These are phyloP conservation scores for Dicyrtomina minuta DNA, from an alignment of 2,888 invertebrate species.

Conservation along the genomic window DNA sequence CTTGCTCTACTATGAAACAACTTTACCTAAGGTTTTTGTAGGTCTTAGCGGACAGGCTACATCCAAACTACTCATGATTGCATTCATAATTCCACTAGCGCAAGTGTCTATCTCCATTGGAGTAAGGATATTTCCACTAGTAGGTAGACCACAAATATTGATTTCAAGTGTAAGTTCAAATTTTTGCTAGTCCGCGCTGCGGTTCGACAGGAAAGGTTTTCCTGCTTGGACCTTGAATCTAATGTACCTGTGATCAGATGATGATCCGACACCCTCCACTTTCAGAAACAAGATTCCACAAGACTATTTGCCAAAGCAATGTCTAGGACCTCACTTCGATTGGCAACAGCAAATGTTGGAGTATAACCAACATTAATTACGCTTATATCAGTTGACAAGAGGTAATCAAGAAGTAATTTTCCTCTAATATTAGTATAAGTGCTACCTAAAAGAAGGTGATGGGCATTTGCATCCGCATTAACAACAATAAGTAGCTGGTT, in stretches of 20 bases:
- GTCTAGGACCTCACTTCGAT: constrained; percentile 36
- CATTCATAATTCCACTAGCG: neutral
- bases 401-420: constrained; percentile 23
- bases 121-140: no score
- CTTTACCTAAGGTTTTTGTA: no score
- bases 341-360: constrained; percentile 33
- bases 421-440: constrained; percentile 30
- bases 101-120: no score
- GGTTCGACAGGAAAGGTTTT: neutral
- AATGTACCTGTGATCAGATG: constrained; percentile 39
- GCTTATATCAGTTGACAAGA: constrained; percentile 18
- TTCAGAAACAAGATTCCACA: neutral
- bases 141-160: neutral
- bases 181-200: neutral
- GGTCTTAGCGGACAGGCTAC: neutral
- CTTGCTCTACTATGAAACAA: no score
- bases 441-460: constrained; percentile 37
- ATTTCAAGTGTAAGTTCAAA: neutral
- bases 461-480: constrained; percentile 39
- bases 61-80: neutral
- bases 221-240: neutral
- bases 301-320: constrained; percentile 19
- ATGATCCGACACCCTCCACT: constrained; percentile 36
- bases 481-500: constrained; percentile 22
- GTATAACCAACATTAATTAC: constrained; percentile 19